Conservation (phyloP, 53 echinoderm and acorn worm species). For the Henricia sp. region DNA sequence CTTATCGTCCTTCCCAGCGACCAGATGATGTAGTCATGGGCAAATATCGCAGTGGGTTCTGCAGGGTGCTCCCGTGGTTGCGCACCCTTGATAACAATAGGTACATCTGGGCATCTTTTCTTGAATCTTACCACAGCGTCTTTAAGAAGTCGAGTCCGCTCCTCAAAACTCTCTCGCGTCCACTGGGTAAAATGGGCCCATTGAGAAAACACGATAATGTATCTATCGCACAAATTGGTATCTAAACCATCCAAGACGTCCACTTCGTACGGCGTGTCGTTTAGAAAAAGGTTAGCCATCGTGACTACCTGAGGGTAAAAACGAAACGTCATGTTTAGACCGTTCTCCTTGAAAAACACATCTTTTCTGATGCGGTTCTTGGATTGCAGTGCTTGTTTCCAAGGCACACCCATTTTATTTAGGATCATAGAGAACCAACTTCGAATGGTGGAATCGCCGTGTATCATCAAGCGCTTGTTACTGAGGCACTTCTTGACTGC, state of each 20-base stretch:
- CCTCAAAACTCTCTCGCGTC: slow-evolving; percentile 50
- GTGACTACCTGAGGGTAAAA: slow-evolving; percentile 22
- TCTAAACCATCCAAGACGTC: slow-evolving; percentile 15
- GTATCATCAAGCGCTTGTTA: slow-evolving; percentile 36
- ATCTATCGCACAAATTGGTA: background rate
- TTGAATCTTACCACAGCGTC: slow-evolving; percentile 30
- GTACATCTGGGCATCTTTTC: slow-evolving; percentile 50
- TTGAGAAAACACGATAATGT: slow-evolving; percentile 46
- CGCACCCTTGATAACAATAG: slow-evolving; percentile 35
- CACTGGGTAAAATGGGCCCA: slow-evolving; percentile 66
- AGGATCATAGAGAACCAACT: slow-evolving; percentile 18
- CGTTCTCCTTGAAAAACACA: background rate
- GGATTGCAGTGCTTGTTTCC: background rate
- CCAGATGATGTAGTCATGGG: slow-evolving; percentile 37
- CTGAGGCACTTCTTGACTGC: slow-evolving; percentile 25
- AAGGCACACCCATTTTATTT: slow-evolving; percentile 3
- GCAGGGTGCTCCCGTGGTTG: slow-evolving; percentile 32
- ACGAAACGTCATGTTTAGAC: slow-evolving; percentile 10
- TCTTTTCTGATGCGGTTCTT: background rate
- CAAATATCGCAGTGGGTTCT: background rate
- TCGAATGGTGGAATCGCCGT: slow-evolving; percentile 32
- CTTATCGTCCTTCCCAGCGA: slow-evolving; percentile 18
- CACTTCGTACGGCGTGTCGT: slow-evolving; percentile 24
- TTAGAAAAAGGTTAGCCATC: background rate
- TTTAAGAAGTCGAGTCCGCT: slow-evolving; percentile 32